Evolutionary conservation across 2,888 invertebrate species (phyloP), one percentile per base, ranked within the genome.

Genomic region (Andricus curvator): DNA sequence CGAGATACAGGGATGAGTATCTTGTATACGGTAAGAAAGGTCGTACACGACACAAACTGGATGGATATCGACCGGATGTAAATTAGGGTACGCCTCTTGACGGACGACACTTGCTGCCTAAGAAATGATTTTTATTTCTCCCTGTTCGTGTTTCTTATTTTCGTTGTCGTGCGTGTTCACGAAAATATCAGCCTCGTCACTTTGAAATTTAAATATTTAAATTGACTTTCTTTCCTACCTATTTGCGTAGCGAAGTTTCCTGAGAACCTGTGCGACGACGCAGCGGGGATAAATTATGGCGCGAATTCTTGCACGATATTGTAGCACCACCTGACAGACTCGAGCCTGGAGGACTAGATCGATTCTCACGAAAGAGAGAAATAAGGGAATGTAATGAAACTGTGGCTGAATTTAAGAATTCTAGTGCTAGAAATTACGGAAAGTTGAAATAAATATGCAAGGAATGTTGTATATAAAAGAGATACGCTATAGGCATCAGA

Each of bases 1-100:
- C 70, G 68, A 68, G 80, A 81, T 81, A 80, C 78, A 76, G 81
- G 77, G 84, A 81, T 81, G 77, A 78, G 60, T 77, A 80, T 81
- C 83, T 82, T 82, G 80, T 80, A 80, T 79, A 81, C 29, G 13
- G 33, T 56, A 74, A 74, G 74, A 74, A 70, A 74, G 74, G 29
- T 22, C 33, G 56, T 74, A 74, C 33, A 70, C 33, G 60, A 56
- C 33, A 64, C 17, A 29, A 74, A 56, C 20, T 25, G 51, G 70
- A 33, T 51, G 74, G 51, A 74, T 74, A 74, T 74, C 74, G 74
- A 74, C 33, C 74, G 74, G 56, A 74, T 74, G 74, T 56, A 74
- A 74, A 74, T 74, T 74, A 74, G 74, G 74, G 56, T 22, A 37
- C 74, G 51, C 56, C 74, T 74, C 56, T 74, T 74, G 74, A 74